Base-by-base conservation (phyloP, 2,113 vertebrate genomes). In the Cyanoliseus patagonus region DNA sequence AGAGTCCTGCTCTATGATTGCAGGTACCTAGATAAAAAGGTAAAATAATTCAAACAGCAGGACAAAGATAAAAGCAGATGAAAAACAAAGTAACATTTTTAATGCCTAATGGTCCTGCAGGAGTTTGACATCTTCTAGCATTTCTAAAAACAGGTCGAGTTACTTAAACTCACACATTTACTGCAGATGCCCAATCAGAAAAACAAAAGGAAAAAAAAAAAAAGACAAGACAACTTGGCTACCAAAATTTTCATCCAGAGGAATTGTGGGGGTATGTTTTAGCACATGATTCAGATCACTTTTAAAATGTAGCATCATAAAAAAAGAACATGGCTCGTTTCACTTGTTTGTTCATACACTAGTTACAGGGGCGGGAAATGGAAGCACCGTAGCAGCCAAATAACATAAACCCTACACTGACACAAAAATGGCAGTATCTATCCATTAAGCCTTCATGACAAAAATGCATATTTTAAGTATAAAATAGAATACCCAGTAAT, bases 231-330 rank as follows among this genome's bases (percentile, higher is more conserved):
- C 14, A 77, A 30, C 10, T 62, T 39, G 39, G 35, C 44, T 63
- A 78, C 74, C n/a, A 72, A 82, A 93, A 67, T 4, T 1, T 79
- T 75, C 22, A 44, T 9, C 4, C 47, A 76, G 53, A 62, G 13
- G 7, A 30, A 8, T 19, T 74, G 22, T 35, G 16, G 0, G 0
- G 1, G 1, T 73, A 72, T 79, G 46, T 53, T 57, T 20, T 12
- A 73, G 30, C 31, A 69, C 12, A 6, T 6, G 23, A 61, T 37
- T 82, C 39, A 39, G 57, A 73, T 22, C 8, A 44, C 41, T 80
- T 76, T 73, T 74, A 73, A 79, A 93, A 75, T 12, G 12, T 5
- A 35, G 10, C 37, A 28, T 28, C 9, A 2, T 13, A 68, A 74
- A 72, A 63, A 9, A 20, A 20, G 18, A 61, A 53, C 18, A 24